Percentiles rank a stretch among this genome's conserved stretches.
These are phyloP conservation scores for Myrmecobius fasciatus DNA, from an alignment of 2,113 vertebrate genomes.

Conservation along the genomic window DNA sequence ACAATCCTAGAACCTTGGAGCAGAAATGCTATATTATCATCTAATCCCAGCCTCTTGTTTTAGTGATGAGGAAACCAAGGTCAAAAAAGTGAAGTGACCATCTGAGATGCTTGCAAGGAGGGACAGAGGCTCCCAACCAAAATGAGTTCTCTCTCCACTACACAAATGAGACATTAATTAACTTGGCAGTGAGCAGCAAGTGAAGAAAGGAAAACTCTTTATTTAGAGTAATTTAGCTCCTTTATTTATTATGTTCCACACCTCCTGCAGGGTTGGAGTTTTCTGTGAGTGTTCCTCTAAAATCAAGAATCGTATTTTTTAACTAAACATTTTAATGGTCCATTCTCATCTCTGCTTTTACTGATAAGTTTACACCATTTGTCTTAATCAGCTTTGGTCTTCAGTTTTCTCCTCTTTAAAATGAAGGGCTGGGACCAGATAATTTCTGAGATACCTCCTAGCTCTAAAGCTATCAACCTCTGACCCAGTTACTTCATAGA, in stretches of 20 bases:
- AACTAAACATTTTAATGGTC: constrained; percentile 26
- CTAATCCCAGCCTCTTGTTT: neutral
- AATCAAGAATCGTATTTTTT: constrained; percentile 24
- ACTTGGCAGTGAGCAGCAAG: constrained; percentile 31
- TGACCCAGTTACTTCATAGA: neutral
- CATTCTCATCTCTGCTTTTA: constrained; percentile 15
- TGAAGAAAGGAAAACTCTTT: constrained; percentile 48
- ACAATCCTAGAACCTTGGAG: neutral
- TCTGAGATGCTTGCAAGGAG: neutral
- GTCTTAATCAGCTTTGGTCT: neutral
- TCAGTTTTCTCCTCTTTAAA: neutral
- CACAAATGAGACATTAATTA: constrained; percentile 4
- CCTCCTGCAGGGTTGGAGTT: neutral
- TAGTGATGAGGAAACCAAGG: neutral
- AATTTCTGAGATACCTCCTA: neutral
- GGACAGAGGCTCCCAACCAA: neutral
- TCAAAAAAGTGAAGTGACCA: neutral
- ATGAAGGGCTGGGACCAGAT: neutral
- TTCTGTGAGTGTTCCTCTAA: constrained; percentile 14
- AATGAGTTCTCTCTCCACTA: neutral
- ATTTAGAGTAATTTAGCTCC: constrained; percentile 24
- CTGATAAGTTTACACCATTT: neutral
- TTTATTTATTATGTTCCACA: constrained; percentile 21
- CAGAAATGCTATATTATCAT: neutral
- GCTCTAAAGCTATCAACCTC: neutral